A percentile compares a stretch with the other conserved stretches of the same genome.
phyloP scores from a whole-genome alignment of 2,113 vertebrate species.

The Kryptolebias marmoratus region DNA sequence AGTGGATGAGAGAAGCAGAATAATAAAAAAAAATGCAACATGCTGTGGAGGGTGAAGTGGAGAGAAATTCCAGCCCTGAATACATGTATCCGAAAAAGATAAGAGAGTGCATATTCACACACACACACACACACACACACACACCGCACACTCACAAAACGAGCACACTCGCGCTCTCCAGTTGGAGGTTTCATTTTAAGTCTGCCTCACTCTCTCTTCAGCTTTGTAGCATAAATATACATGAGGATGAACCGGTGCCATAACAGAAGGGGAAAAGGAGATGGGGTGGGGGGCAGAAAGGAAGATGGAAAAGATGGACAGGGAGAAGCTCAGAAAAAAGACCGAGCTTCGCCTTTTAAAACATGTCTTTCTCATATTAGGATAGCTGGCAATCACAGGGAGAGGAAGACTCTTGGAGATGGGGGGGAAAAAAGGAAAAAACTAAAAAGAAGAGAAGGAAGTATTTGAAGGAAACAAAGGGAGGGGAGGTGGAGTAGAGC shows the following conservation, averaged over 20 bases:
- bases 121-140: slow-evolving; percentile 30
- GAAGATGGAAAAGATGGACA: slow-evolving; percentile 7
- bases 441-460: neutral
- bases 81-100: slow-evolving; percentile 56
- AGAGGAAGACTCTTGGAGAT: slow-evolving; percentile 20
- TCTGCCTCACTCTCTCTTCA: slow-evolving; percentile 68
- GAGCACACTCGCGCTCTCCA: slow-evolving; percentile 49
- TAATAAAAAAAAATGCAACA: slow-evolving; percentile 41
- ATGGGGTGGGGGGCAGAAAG: slow-evolving; percentile 11
- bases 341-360: slow-evolving; percentile 49
- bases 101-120: slow-evolving; percentile 49
- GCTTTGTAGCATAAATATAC: slow-evolving; percentile 76
- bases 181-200: slow-evolving; percentile 73
- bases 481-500: slow-evolving; percentile 19
- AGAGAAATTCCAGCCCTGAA: slow-evolving; percentile 59
- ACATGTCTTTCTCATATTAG: slow-evolving; percentile 40
- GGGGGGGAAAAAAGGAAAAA: too few relatives aligned
- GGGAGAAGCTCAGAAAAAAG: slow-evolving; percentile 26
- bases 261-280: slow-evolving; percentile 60
- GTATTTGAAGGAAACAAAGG: neutral
- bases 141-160: slow-evolving; percentile 36
- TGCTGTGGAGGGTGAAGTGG: slow-evolving; percentile 45
- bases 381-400: slow-evolving; percentile 27
- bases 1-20: neutral
- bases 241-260: slow-evolving; percentile 71